A percentile compares a stretch with the other conserved stretches of the same genome.
phyloP scores from a whole-genome alignment of 2,888 invertebrate species.

The Lasioglossum figueresi region DNA sequence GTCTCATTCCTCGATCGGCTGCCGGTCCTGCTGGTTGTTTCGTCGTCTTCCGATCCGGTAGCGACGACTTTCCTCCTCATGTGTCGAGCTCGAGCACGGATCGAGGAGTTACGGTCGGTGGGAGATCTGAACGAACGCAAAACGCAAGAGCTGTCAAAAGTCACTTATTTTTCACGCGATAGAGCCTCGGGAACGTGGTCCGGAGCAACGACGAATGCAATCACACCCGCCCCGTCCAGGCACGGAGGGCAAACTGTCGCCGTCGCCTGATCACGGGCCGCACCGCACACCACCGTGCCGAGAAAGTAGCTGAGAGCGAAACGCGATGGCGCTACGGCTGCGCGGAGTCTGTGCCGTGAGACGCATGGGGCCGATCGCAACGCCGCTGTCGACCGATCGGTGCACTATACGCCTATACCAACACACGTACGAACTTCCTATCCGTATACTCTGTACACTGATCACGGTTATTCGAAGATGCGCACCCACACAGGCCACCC shows the following conservation, averaged over 20 bases:
- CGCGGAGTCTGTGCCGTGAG: slow-evolving; percentile 54
- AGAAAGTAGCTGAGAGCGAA: slow-evolving; percentile 40
- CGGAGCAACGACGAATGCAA: slow-evolving; percentile 11
- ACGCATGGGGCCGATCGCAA: slow-evolving; percentile 31
- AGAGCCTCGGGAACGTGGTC: slow-evolving; percentile 17
- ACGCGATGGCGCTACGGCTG: slow-evolving; percentile 68
- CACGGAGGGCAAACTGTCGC: slow-evolving; percentile 67
- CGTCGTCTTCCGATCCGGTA: slow-evolving; percentile 41
- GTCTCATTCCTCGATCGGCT: slow-evolving; percentile 46
- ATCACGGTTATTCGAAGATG: slow-evolving; percentile 14
- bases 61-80: slow-evolving; percentile 51
- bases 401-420: slow-evolving; percentile 29
- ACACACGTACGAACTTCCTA: not conserved
- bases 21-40: slow-evolving; percentile 29
- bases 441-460: not conserved
- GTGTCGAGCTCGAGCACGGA: slow-evolving; percentile 45
- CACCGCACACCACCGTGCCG: slow-evolving; percentile 37
- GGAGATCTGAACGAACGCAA: not conserved
- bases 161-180: slow-evolving; percentile 37
- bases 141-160: slow-evolving; percentile 1
- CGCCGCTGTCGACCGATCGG: slow-evolving; percentile 43
- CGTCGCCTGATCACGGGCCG: slow-evolving; percentile 46
- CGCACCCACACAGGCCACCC: not conserved
- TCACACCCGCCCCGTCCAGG: slow-evolving; percentile 48
- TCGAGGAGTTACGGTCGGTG: not conserved